Evolutionary conservation across 2,113 vertebrate species (phyloP).

Genomic region (Mustela lutreola): DNA sequence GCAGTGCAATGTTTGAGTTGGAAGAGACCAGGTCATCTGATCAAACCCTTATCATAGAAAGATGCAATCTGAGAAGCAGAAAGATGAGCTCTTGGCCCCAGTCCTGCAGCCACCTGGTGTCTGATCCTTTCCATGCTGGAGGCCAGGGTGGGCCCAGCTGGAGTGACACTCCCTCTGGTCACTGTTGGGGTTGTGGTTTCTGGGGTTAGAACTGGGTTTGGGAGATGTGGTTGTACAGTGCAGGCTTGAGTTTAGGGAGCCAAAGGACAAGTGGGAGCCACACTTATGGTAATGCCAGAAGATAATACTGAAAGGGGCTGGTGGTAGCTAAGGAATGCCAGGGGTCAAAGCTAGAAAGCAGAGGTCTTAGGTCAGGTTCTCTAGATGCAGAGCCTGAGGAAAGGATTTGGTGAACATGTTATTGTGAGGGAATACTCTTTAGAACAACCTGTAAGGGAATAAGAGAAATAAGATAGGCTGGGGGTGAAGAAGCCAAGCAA

Average conservation of each 20-base stretch:
- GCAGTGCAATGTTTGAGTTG: neutral
- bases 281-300: neutral
- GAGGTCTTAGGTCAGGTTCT: neutral
- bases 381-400: neutral
- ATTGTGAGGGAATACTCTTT: neutral
- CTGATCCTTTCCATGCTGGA: neutral
- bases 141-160: neutral
- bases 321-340: neutral
- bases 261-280: neutral
- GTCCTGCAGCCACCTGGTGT: neutral
- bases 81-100: neutral
- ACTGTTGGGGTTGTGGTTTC: neutral
- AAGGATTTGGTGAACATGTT: neutral
- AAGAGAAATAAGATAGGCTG: neutral
- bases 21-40: neutral
- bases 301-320: neutral
- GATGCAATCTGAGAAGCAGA: neutral
- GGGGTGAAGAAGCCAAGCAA: neutral
- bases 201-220: neutral
- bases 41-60: neutral
- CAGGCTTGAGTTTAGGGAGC: neutral
- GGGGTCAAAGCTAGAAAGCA: neutral
- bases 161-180: neutral
- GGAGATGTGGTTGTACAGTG: neutral
- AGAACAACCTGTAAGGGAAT: neutral